Evolutionary conservation across 2,113 vertebrate genomes (phyloP).

Genomic region (Psephotus haematonotus): DNA sequence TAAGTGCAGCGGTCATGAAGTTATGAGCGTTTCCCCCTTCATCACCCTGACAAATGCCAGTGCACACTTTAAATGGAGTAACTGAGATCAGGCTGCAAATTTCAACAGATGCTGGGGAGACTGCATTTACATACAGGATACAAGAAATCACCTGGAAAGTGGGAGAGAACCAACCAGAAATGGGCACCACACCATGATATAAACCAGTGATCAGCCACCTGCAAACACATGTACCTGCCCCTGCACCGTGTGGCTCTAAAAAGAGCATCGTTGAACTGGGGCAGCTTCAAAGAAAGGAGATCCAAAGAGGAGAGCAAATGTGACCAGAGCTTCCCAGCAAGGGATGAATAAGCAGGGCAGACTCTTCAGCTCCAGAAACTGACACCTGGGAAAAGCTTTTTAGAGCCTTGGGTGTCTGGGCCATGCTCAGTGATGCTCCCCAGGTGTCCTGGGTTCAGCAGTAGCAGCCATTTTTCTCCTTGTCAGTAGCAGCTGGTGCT

Average conservation of each 20-base stretch:
- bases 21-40: background rate
- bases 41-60: rapidly evolving
- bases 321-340: background rate
- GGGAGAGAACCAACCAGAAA: background rate
- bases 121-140: background rate
- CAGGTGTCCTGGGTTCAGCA: too few relatives aligned
- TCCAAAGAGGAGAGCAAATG: background rate
- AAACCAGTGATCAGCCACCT: background rate
- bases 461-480: too few relatives aligned
- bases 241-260: rapidly evolving
- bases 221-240: background rate
- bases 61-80: background rate
- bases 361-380: background rate
- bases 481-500: too few relatives aligned
- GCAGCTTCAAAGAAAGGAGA: background rate
- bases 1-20: background rate
- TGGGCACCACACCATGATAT: rapidly evolving
- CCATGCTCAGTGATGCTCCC: background rate
- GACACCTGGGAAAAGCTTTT: background rate
- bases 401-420: too few relatives aligned
- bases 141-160: background rate
- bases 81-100: background rate
- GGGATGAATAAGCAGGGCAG: background rate
- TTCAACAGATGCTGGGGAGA: background rate
- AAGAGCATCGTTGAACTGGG: background rate